A percentile compares a stretch with the other conserved stretches of the same genome.
These are phyloP conservation scores for Varecia variegata DNA, from an alignment of 2,797 vertebrate genomes.

Conservation along the genomic window DNA sequence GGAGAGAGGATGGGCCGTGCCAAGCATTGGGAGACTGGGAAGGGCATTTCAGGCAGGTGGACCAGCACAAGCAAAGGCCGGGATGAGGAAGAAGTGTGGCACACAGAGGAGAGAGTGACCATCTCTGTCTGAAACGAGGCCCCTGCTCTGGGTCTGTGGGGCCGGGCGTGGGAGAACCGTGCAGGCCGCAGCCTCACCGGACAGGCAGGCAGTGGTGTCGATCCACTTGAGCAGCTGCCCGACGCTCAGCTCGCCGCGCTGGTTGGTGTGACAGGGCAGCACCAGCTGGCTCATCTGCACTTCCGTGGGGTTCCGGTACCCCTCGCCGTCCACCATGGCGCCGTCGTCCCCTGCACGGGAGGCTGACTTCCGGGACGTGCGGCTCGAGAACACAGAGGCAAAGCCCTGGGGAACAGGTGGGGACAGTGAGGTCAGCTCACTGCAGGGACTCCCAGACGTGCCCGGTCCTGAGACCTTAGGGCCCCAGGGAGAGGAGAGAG, in stretches of 20 bases:
- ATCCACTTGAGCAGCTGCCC: slow-evolving; percentile 99
- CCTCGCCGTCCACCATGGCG: slow-evolving; percentile 79
- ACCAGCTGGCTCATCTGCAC: slow-evolving; percentile 99
- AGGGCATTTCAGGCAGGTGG: background rate
- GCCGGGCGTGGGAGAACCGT: accelerated
- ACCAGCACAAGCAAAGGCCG: background rate
- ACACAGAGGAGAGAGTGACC: background rate
- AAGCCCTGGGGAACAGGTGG: slow-evolving; percentile 41
- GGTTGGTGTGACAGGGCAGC: slow-evolving; percentile 95
- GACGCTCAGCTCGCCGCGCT: slow-evolving; percentile 91
- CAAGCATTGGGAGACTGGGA: background rate
- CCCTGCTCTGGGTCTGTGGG: background rate
- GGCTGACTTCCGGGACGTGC: slow-evolving; percentile 59
- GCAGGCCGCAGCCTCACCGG: slow-evolving; percentile 84
- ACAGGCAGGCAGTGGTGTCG: slow-evolving; percentile 96
- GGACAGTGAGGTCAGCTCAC: background rate
- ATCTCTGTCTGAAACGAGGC: background rate
- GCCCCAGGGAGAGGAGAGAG: background rate
- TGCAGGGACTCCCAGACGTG: background rate
- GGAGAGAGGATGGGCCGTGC: background rate
- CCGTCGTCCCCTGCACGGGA: background rate
- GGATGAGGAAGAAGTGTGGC: background rate
- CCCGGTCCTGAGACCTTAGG: background rate
- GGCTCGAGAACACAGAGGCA: slow-evolving; percentile 45
- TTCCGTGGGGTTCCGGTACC: slow-evolving; percentile 91